These are phyloP conservation scores for Pituophis catenifer DNA, from an alignment of 2,113 vertebrate species.

Conservation along the genomic window DNA sequence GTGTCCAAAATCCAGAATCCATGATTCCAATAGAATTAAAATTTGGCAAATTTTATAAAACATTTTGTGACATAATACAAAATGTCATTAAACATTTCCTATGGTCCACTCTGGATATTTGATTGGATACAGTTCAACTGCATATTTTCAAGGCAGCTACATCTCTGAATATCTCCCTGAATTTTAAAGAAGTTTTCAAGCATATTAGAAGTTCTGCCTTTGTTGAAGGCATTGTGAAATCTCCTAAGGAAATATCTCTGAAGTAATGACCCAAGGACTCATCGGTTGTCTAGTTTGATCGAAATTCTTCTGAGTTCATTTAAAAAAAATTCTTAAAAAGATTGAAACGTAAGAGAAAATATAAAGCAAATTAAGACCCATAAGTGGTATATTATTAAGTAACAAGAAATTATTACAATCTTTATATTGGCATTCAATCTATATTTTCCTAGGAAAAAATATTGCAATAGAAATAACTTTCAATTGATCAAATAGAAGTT, in stretches of 20 bases:
- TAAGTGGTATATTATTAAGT: not conserved
- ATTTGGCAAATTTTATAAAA: not conserved
- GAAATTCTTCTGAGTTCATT: not conserved
- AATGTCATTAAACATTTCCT: not conserved
- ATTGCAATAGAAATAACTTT: not conserved
- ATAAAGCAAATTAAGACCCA: not conserved
- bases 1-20: not conserved
- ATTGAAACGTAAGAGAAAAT: not conserved
- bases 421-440: not conserved
- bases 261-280: not conserved
- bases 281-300: not conserved
- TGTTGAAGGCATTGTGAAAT: no score
- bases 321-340: not conserved
- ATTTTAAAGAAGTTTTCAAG: not conserved
- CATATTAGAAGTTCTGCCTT: no score
- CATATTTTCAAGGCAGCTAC: not conserved
- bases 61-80: not conserved
- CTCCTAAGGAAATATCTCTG: not conserved
- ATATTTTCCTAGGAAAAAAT: fast-evolving
- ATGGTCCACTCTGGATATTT: not conserved
- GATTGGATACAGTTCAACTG: not conserved
- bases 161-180: not conserved
- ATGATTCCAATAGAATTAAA: no score
- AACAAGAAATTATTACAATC: not conserved
- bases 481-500: not conserved